Base-by-base conservation (phyloP, 2,888 invertebrate species). In the Cephalotes varians region DNA sequence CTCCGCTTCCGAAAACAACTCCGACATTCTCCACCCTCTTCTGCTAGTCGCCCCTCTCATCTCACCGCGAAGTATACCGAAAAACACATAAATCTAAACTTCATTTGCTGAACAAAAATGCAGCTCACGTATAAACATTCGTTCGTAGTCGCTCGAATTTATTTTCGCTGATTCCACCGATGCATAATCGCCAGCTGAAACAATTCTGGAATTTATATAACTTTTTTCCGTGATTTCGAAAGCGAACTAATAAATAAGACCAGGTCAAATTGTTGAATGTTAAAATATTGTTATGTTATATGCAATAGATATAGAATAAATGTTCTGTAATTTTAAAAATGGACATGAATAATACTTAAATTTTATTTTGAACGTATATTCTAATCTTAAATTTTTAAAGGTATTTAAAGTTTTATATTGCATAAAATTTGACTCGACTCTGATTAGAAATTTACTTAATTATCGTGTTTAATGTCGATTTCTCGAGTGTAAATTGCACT, bases 11-110 rank as follows among this genome's bases (percentile, higher is more conserved):
- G 56, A 77, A 79, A 79, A 77, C 81, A 81, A 67, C 34, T 47
- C 37, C 47, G n/a, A 54, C 49, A n/a, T 76, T 21, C n/a, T n/a
- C 47, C 54, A 44, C 51, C 44, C 25, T 49, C 58, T 51, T 15
- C 31, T 28, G 15, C n/a, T 34, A 58, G 44, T 34, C 51, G 44
- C 10, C 77, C 28, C 69, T 44, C 82, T 44, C 37, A 18, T 71
- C 49, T 49, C 40, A 60, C 37, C 21, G 49, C 49, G n/a, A 69
- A 60, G 37, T 34, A 67, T 47, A 54, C 44, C 62, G 77, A 74
- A 80, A 87, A 90, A 87, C 87, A 90, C 82, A 87, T 90, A 87
- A 90, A 87, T 90, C 73, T 56, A 60, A 82, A 86, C 79, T 87
- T 85, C 83, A 84, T 86, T 87, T 88, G 54, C 31, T 31, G 25